Base-by-base conservation (phyloP, 2,888 invertebrate genomes). In the Cerastis leucographa region DNA sequence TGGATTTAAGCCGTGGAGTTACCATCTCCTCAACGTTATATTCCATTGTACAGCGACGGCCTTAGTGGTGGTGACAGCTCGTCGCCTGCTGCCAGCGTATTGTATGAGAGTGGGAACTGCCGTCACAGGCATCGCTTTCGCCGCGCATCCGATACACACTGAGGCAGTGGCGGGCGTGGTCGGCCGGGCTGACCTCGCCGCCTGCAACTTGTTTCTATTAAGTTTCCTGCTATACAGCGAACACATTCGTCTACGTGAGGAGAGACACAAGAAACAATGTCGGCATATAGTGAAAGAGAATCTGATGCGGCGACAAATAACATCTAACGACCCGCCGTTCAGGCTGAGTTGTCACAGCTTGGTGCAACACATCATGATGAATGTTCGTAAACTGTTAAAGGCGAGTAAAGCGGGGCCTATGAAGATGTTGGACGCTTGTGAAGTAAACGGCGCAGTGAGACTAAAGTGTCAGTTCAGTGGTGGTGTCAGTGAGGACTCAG, bases 101-200 rank as follows among this genome's bases (percentile, higher is more conserved):
- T 97, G 97, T 90, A 97, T 97, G 76, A 97, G 97, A 88, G 97
- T 98, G 88, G 98, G 98, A 54, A 97, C 98, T 70, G 97, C 97
- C 71, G 97, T 98, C 49, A 97, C 99, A 0, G 99, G 99, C 0
- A 97, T 99, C 14, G 97, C 99, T 61, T 99, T 99, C 93, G 99
- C 99, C 51, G 98, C 98, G 3, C 99, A 99, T 95, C 99, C 99
- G 22, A 98, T 99, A 89, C 99, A 99, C 96, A 99, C 99, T 7
- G 99, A 99, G 95, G 99, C 99, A 0, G 99, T 99, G 51, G 99
- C 99, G 0, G 99, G 99, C 42, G 97, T 99, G 70, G 99, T 99
- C 22, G 99, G 99, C 3, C 97, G 99, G 76, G 99, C 99, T 5
- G 99, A 99, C 94, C 97, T 99, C 64, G 98, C 99, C 44, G 98